Evolutionary conservation across 2,797 vertebrate genomes (phyloP).

Genomic region (Ataeniobius toweri): DNA sequence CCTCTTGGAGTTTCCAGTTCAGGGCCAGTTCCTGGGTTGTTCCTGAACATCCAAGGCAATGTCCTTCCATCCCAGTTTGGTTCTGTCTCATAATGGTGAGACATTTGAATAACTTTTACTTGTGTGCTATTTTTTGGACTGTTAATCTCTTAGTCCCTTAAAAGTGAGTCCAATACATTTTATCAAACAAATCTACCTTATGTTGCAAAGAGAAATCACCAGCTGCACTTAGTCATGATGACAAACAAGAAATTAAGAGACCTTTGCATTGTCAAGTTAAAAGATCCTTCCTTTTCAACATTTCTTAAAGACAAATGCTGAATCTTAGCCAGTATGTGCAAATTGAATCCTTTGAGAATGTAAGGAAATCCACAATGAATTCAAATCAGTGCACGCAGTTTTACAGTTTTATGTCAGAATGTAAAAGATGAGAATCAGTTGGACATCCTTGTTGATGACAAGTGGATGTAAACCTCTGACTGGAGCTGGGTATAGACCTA

Average conservation of each 20-base stretch:
- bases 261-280: not conserved
- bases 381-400: too few relatives aligned
- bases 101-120: not conserved
- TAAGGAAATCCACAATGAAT: too few relatives aligned
- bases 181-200: too few relatives aligned
- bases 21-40: too few relatives aligned
- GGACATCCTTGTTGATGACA: not conserved
- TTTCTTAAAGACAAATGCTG: too few relatives aligned
- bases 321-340: too few relatives aligned
- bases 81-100: not conserved
- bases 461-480: constrained; percentile 2
- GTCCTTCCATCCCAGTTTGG: too few relatives aligned
- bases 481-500: not conserved
- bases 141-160: too few relatives aligned
- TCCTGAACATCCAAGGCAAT: too few relatives aligned
- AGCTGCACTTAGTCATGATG: not conserved
- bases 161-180: too few relatives aligned
- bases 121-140: not conserved
- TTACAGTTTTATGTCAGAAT: not conserved
- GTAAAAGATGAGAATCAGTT: not conserved
- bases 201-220: not conserved
- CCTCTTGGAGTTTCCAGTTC: too few relatives aligned
- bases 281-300: not conserved
- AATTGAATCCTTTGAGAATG: too few relatives aligned
- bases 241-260: not conserved